Conservation (phyloP, 2,888 invertebrate genomes). For the Brachypalpus laphriformis region DNA sequence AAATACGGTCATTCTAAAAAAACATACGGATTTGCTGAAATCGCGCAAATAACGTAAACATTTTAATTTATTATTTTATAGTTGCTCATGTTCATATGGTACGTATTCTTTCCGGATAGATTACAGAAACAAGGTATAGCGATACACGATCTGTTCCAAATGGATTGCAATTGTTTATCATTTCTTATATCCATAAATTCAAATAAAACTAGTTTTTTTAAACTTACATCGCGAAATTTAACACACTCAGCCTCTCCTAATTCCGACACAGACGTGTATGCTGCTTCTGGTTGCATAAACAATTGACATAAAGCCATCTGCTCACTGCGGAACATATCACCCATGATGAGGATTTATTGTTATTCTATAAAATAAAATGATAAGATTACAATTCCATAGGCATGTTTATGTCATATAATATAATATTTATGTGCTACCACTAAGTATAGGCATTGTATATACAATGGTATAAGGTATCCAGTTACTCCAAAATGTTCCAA, state of each 20-base stretch:
- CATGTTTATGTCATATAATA: neutral
- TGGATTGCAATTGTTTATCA: too few relatives aligned
- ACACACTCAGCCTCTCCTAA: conserved; percentile 96
- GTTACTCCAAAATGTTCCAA: neutral
- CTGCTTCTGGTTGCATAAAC: conserved; percentile 97
- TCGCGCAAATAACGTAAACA: too few relatives aligned
- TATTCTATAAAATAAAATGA: conserved; percentile 10
- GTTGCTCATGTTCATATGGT: too few relatives aligned
- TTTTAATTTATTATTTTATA: too few relatives aligned
- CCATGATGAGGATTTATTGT: conserved; percentile 83
- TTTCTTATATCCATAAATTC: neutral
- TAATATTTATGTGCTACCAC: neutral
- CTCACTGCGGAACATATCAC: conserved; percentile 94
- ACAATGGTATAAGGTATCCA: conserved; percentile 33
- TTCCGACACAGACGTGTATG: conserved; percentile 96
- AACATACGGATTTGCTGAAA: too few relatives aligned
- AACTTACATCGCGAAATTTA: conserved; percentile 94
- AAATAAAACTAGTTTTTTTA: neutral
- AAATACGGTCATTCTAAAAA: too few relatives aligned
- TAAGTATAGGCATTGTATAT: too few relatives aligned
- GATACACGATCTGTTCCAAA: too few relatives aligned
- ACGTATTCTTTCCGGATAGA: too few relatives aligned
- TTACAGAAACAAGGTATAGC: too few relatives aligned
- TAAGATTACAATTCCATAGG: neutral
- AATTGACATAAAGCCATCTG: conserved; percentile 96